Conservation (phyloP, 2,797 vertebrate genomes). For the Hemitrygon akajei region DNA sequence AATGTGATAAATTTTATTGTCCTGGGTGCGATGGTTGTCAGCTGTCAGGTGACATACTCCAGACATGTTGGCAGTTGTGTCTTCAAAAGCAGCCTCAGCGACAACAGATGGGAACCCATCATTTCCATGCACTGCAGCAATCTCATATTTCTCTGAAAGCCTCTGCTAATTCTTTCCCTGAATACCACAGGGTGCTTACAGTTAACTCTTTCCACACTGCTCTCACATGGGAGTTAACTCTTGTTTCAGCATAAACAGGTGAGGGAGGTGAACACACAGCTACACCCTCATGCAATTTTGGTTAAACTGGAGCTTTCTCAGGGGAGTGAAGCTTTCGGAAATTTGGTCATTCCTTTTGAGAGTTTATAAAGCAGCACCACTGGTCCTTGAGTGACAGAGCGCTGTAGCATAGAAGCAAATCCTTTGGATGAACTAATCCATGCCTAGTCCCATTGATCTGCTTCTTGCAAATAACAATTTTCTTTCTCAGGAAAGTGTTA, state of each 20-base stretch:
- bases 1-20: constrained; percentile 53
- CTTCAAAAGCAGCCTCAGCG: constrained; percentile 2
- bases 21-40: constrained; percentile 4
- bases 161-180: background rate
- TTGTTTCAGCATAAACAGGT: background rate
- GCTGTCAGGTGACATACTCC: constrained; percentile 25
- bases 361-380: background rate
- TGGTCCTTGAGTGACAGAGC: background rate
- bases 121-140: background rate
- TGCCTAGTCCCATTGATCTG: too few relatives aligned
- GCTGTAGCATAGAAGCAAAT: too few relatives aligned
- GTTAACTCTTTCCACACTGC: background rate
- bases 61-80: background rate
- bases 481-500: background rate
- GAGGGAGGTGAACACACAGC: background rate
- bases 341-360: background rate
- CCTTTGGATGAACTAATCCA: too few relatives aligned
- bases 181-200: background rate
- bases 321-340: background rate
- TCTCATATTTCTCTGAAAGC: constrained; percentile 12
- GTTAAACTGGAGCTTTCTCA: background rate
- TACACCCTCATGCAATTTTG: background rate
- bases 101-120: constrained; percentile 28
- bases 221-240: too few relatives aligned
- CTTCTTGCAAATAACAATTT: too few relatives aligned